Percentiles rank a stretch among this genome's conserved stretches.
Conservation (phyloP, 2,113 vertebrate genomes). For the Paradisaea rubra region DNA sequence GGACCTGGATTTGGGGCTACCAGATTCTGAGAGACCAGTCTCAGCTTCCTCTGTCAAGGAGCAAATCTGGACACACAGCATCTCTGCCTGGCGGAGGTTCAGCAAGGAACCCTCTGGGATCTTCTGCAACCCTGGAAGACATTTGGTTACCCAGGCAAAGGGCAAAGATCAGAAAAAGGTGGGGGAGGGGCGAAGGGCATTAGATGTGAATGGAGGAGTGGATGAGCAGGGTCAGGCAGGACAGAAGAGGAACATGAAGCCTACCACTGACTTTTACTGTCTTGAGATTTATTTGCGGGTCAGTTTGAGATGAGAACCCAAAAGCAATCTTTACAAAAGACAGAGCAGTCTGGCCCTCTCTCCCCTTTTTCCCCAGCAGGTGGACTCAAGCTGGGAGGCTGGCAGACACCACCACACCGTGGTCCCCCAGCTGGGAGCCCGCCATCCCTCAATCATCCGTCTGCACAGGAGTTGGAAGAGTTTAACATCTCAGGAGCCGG, state of each 20-base stretch:
- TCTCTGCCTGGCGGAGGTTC: not conserved
- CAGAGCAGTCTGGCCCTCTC: not conserved
- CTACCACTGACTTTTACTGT: not conserved
- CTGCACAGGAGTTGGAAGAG: not conserved
- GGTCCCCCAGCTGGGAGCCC: slow-evolving; percentile 4
- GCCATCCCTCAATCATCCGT: rapidly evolving
- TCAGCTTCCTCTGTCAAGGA: not conserved
- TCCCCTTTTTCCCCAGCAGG: not conserved
- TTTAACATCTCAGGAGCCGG: not conserved
- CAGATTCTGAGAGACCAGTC: not conserved
- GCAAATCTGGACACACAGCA: not conserved
- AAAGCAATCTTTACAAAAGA: not conserved
- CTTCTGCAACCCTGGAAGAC: not conserved
- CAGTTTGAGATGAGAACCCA: not conserved
- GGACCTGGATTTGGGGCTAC: not conserved
- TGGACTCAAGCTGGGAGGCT: not conserved
- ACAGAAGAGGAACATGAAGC: not conserved
- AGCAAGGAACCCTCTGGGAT: not conserved
- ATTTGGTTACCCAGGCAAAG: not conserved
- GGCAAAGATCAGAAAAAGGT: not conserved
- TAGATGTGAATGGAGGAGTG: not conserved
- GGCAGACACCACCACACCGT: not conserved
- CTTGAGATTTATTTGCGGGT: not conserved
- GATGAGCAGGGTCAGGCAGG: not conserved
- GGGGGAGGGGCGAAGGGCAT: not conserved